phyloP scores from a whole-genome alignment of 2,888 invertebrate genomes.

The Rhodophaea formosa region DNA sequence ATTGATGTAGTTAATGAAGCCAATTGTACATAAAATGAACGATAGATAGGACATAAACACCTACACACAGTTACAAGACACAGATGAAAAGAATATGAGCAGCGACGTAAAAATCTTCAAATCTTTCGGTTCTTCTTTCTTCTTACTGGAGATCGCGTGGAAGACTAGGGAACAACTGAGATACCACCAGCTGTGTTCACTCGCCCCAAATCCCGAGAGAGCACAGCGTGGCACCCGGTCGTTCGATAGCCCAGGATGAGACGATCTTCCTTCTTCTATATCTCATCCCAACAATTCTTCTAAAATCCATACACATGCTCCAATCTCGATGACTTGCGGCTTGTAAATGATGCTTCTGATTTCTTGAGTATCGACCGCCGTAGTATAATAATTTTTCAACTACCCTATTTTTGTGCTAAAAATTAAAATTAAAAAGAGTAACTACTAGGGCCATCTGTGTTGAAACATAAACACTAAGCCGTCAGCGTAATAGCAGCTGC shows the following conservation, averaged over 20 bases:
- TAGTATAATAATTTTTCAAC: neutral
- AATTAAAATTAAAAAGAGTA: neutral
- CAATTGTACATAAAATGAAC: no score
- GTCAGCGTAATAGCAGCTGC: neutral
- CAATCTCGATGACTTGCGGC: neutral
- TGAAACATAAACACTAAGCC: conserved; percentile 18
- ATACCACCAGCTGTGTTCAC: conserved; percentile 99
- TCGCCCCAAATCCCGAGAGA: conserved; percentile 89
- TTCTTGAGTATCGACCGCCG: no score
- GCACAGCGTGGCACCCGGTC: conserved; percentile 99
- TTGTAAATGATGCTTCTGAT: neutral
- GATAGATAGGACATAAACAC: no score
- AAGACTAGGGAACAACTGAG: conserved; percentile 89
- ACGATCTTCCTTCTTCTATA: conserved; percentile 28
- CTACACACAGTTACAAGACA: no score
- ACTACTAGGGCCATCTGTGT: conserved; percentile 30
- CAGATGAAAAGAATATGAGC: no score
- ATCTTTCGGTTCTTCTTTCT: neutral
- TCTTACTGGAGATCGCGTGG: conserved; percentile 33
- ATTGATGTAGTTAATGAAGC: no score
- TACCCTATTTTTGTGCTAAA: conserved; percentile 3
- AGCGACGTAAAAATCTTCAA: conserved; percentile 1
- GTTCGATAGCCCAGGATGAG: conserved; percentile 78
- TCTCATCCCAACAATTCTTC: no score
- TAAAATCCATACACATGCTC: neutral